Evolutionary conservation across 2,797 vertebrate genomes (phyloP), one percentile per base, ranked within the genome.

Genomic region (Pseudotriccus pelzelni): DNA sequence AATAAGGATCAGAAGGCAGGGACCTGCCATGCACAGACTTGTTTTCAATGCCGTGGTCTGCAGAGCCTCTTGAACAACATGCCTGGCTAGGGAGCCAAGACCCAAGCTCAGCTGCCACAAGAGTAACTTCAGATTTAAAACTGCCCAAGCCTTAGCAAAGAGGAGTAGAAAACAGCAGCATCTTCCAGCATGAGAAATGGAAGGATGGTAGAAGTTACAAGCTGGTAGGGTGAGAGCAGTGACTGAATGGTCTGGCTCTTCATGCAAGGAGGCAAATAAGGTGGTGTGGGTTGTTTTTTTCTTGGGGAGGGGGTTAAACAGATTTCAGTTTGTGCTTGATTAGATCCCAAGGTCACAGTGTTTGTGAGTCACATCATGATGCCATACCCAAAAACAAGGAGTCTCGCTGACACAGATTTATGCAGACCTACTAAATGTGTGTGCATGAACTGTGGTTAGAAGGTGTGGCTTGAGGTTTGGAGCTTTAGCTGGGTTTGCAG

Each of bases 371-470:
- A 84, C 44, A 21, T 6, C 0, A 0, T 37, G 25, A 36, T 73
- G 58, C 47, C 47, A 8, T 66, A 34, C 34, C 59, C 68, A 36
- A 59, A 82, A 78, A 3, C 43, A 44, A 49, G 36, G 30, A 77
- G 28, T 50, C 84, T 87, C 0, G 11, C n/a, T 70, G 64, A 75
- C 70, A 92, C 27, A 43, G 64, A 60, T 74, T 80, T 84, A 43
- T 94, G 78, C 50, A 85, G 72, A 83, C 72, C 52, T 83, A 62
- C 69, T 91, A 85, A 92, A 94, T 87, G 63, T 50, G 69, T 72
- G 37, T 81, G 43, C 62, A 36, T 22, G 76, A 60, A 53, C 66
- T 81, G 69, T 78, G 85, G 69, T 78, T 93, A 72, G 41, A 52
- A 68, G 70, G 81, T 70, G 75, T 92, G 81, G 36, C 44, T 66